Evolutionary conservation across 2,888 invertebrate species (phyloP).

Genomic region (Disparrhopalites patrizii): DNA sequence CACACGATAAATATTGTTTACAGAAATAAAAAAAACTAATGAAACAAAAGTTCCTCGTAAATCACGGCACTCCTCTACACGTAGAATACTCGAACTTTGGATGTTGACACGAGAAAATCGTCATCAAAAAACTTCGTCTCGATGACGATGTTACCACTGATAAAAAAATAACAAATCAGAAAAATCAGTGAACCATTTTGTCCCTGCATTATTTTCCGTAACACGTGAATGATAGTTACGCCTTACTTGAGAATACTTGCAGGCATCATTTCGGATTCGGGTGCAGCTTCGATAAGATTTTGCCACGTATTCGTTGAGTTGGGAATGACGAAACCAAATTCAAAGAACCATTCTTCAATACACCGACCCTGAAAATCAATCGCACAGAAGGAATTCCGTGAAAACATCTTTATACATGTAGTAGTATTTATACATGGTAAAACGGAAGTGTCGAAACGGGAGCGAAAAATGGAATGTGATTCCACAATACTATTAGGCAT

Average conservation of each 20-base stretch:
- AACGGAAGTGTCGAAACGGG: neutral
- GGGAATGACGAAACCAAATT: slow-evolving; percentile 98
- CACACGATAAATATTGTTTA: no score
- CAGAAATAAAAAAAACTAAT: no score
- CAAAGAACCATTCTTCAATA: slow-evolving; percentile 98
- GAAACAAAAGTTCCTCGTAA: no score
- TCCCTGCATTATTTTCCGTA: no score
- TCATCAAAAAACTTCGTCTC: slow-evolving; percentile 97
- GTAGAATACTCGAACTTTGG: slow-evolving; percentile 90
- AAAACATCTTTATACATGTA: neutral
- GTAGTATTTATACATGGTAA: neutral
- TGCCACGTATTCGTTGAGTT: slow-evolving; percentile 99
- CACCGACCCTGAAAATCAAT: slow-evolving; percentile 69
- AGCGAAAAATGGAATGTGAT: neutral
- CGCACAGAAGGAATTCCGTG: neutral
- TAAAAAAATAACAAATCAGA: slow-evolving; percentile 51
- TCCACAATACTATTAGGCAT: no score
- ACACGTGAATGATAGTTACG: no score
- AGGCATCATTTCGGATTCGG: slow-evolving; percentile 99
- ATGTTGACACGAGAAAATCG: slow-evolving; percentile 87
- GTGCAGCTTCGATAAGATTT: slow-evolving; percentile 95
- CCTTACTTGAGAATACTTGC: slow-evolving; percentile 88
- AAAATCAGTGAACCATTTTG: neutral
- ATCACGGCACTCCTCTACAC: slow-evolving; percentile 64
- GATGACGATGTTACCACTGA: slow-evolving; percentile 90